phyloP scores from a whole-genome alignment of 2,113 vertebrate species.

The Galbula dea region DNA sequence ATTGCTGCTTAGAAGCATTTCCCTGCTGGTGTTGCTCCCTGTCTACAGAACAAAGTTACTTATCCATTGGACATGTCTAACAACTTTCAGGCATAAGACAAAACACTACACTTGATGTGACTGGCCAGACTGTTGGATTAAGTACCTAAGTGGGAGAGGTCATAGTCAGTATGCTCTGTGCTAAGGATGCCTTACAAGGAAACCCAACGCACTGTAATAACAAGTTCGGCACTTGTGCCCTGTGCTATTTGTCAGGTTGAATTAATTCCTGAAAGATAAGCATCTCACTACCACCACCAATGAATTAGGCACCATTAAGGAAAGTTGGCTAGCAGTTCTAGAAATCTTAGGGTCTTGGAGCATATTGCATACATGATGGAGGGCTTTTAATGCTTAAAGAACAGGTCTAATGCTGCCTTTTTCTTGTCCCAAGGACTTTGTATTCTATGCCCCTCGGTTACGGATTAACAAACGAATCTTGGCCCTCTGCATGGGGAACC shows the following conservation, averaged over 20 bases:
- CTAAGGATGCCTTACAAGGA: neutral
- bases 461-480: conserved; percentile 96
- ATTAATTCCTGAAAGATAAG: neutral
- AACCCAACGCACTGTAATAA: neutral
- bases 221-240: neutral
- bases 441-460: conserved; percentile 94
- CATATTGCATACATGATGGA: fast-evolving
- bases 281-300: neutral
- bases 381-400: neutral
- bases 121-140: neutral
- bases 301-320: neutral
- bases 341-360: neutral
- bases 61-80: neutral
- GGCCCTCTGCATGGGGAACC: conserved; percentile 97
- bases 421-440: conserved; percentile 83
- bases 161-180: neutral
- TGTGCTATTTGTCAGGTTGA: neutral
- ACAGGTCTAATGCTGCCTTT: neutral
- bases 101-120: neutral
- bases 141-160: neutral
- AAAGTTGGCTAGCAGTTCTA: neutral
- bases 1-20: neutral
- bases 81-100: neutral
- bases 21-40: neutral
- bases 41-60: neutral